Conservation (phyloP, 2,888 invertebrate species). For the Pocota personata region DNA sequence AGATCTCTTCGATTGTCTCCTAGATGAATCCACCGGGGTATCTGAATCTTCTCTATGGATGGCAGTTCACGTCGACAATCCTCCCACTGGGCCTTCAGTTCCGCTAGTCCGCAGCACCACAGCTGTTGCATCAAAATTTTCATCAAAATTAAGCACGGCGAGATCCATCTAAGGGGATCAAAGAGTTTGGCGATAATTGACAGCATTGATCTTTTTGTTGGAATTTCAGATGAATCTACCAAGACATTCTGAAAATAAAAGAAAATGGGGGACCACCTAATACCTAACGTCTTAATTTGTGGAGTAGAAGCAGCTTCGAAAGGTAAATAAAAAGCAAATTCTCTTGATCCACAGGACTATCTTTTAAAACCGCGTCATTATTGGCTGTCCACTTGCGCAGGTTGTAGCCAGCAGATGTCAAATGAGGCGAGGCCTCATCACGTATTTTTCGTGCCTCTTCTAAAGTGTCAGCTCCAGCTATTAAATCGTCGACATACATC, state of each 20-base stretch:
- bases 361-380: no score
- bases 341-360: neutral
- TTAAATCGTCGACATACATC: no score
- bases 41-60: no score
- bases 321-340: neutral
- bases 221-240: neutral
- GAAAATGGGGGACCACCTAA: neutral
- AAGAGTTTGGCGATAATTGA: no score
- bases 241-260: constrained; percentile 15
- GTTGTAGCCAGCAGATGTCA: constrained; percentile 21
- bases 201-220: no score
- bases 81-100: no score
- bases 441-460: constrained; percentile 7
- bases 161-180: no score
- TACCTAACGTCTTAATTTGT: no score
- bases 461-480: constrained; percentile 40
- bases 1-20: neutral
- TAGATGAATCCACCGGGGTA: neutral
- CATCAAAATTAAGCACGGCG: no score
- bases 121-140: no score
- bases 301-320: neutral
- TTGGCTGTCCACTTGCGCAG: constrained; percentile 18
- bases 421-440: neutral
- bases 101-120: no score
- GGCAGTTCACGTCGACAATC: no score